phyloP scores from a whole-genome alignment of 1,140 invertebrate species.

The Micrasema minimum region DNA sequence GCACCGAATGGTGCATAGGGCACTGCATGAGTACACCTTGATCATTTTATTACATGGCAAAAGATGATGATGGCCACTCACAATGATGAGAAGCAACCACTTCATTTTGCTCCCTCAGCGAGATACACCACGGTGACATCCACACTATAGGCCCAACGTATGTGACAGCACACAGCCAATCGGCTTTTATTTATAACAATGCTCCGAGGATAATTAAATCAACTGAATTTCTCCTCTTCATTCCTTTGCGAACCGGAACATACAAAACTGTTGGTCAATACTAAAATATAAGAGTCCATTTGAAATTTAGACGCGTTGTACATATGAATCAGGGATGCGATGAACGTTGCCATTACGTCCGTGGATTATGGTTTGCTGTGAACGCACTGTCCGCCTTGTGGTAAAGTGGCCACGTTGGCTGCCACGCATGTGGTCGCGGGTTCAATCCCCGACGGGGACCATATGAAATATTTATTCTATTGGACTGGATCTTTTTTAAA shows the following conservation, averaged over 20 bases:
- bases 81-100: conserved; percentile 44
- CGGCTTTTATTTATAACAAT: conserved; percentile 53
- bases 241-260: conserved; percentile 33
- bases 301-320: conserved; percentile 29
- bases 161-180: conserved; percentile 42
- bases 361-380: conserved; percentile 5
- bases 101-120: conserved; percentile 43
- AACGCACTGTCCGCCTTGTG: too few species aligned
- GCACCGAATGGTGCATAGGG: too few species aligned
- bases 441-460: too few species aligned
- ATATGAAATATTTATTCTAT: too few species aligned
- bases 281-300: conserved; percentile 29
- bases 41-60: too few species aligned
- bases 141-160: conserved; percentile 35
- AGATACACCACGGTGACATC: conserved; percentile 24
- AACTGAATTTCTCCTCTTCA: conserved; percentile 47
- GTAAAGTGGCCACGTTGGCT: too few species aligned
- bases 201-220: conserved; percentile 37
- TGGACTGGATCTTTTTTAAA: too few species aligned
- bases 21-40: too few species aligned
- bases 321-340: conserved; percentile 25
- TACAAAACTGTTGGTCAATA: conserved; percentile 36
- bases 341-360: conserved; percentile 22
- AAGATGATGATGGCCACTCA: too few species aligned
- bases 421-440: too few species aligned